These are phyloP conservation scores for Poeciliopsis occidentalis DNA, from an alignment of 2,113 vertebrate genomes.

Conservation along the genomic window DNA sequence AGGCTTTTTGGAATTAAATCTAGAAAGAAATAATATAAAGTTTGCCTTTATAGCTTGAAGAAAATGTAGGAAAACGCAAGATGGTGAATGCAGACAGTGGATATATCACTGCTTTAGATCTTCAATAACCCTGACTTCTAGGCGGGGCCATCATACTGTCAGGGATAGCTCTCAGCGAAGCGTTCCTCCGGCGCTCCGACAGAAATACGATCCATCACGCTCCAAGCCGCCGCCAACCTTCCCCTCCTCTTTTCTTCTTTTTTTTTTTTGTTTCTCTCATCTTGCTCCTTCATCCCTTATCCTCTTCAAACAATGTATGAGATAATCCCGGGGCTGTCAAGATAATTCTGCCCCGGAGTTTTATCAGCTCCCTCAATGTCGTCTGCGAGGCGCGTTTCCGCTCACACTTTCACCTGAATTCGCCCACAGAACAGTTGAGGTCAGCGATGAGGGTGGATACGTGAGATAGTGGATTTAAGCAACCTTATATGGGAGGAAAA, in stretches of 20 bases:
- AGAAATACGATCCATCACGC: conserved; percentile 5
- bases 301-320: conserved; percentile 12
- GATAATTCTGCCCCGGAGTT: conserved; percentile 31
- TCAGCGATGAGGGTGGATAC: not conserved
- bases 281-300: no score
- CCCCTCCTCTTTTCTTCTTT: not conserved
- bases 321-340: conserved; percentile 53
- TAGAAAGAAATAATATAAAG: not conserved
- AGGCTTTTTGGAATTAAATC: not conserved
- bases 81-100: no score
- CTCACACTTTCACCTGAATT: conserved; percentile 40
- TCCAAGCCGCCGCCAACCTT: conserved; percentile 2
- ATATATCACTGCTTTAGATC: conserved; percentile 1
- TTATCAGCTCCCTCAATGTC: conserved; percentile 62
- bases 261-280: no score
- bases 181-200: not conserved
- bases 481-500: conserved; percentile 14
- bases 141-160: not conserved
- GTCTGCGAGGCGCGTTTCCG: conserved; percentile 39
- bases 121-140: not conserved
- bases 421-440: not conserved
- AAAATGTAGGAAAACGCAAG: not conserved
- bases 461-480: not conserved
- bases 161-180: not conserved
- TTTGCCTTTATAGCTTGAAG: not conserved